These are phyloP conservation scores for Drosophila pallidifrons DNA, from an alignment of 1,140 invertebrate genomes.

Conservation along the genomic window DNA sequence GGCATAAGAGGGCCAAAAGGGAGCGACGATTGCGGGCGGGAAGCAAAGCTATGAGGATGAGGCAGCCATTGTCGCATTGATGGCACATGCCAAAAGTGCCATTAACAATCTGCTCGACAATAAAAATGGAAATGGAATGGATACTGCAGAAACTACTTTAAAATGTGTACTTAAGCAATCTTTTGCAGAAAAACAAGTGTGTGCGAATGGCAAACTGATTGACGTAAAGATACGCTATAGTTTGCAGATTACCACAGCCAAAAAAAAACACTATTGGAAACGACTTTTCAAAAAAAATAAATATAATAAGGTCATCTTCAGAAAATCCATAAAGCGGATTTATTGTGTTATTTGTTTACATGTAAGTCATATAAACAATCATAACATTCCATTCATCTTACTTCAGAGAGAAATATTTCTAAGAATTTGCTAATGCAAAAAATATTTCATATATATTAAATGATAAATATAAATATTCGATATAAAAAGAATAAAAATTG, in stretches of 20 bases:
- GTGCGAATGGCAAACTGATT: not conserved
- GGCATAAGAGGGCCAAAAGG: conserved; percentile 34
- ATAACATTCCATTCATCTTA: too few species aligned
- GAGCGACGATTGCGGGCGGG: not conserved
- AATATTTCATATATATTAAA: too few species aligned
- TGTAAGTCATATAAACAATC: too few species aligned
- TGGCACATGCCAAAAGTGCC: conserved; percentile 40
- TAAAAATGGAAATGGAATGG: conserved; percentile 18
- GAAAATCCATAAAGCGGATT: too few species aligned
- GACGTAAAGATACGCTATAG: not conserved
- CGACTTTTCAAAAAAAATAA: too few species aligned
- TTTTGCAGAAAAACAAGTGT: not conserved
- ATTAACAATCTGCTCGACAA: conserved; percentile 27
- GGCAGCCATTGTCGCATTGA: conserved; percentile 37
- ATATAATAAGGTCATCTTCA: too few species aligned
- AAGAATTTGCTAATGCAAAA: too few species aligned
- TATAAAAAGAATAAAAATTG: too few species aligned
- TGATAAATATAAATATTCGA: too few species aligned
- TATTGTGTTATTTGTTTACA: too few species aligned
- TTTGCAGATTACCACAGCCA: not conserved
- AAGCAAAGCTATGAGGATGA: not conserved
- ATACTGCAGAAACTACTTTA: conserved; percentile 16
- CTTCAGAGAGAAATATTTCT: too few species aligned
- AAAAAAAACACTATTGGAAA: too few species aligned
- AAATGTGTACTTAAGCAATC: conserved; percentile 13